Evolutionary conservation across 2,113 vertebrate species (phyloP).

Genomic region (Catharus minimus): DNA sequence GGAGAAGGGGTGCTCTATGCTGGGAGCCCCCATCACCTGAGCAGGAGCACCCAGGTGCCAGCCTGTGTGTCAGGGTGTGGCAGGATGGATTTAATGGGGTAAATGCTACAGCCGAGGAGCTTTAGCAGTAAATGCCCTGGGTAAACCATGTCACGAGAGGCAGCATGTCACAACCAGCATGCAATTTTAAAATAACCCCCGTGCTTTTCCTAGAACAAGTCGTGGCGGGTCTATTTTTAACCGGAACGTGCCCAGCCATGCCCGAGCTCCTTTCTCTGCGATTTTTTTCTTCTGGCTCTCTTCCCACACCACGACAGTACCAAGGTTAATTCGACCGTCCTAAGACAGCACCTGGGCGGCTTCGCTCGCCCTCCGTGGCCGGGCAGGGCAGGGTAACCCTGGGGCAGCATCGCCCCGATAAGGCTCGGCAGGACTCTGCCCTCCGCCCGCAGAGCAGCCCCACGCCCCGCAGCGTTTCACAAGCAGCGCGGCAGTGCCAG

Average conservation of each 20-base stretch:
- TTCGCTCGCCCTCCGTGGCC: neutral
- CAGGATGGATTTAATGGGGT: neutral
- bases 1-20: fast-evolving
- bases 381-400: neutral
- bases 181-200: neutral
- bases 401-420: neutral
- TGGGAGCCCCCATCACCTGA: neutral
- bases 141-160: fast-evolving
- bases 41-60: neutral
- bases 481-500: neutral
- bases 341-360: neutral
- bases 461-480: neutral
- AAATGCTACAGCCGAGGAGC: neutral
- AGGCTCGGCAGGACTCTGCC: neutral
- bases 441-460: neutral
- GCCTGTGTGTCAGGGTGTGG: fast-evolving
- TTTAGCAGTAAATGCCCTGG: fast-evolving
- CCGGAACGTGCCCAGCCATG: neutral
- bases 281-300: neutral
- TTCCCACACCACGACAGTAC: fast-evolving
- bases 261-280: neutral
- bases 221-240: neutral
- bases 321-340: neutral
- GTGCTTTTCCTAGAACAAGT: neutral
- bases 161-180: fast-evolving